A percentile compares a stretch with the other conserved stretches of the same genome.
phyloP scores from a whole-genome alignment of 2,888 invertebrate species.

The Spilosoma lubricipeda region DNA sequence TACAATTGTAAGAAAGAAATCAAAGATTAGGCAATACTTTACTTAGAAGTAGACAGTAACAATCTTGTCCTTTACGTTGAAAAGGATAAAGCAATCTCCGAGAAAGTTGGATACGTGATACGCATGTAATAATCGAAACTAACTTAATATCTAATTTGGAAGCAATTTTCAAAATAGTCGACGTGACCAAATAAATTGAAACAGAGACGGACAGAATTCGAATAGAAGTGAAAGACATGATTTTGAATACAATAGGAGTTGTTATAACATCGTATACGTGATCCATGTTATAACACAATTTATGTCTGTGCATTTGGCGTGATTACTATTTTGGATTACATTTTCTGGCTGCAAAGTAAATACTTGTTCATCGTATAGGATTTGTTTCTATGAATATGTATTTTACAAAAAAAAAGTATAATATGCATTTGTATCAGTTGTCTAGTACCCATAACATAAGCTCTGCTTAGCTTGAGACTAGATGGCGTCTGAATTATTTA shows the following conservation, averaged over 20 bases:
- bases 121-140: slow-evolving; percentile 59
- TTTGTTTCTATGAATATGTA: too few relatives aligned
- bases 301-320: not conserved
- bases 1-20: slow-evolving; percentile 8
- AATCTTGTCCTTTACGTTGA: slow-evolving; percentile 8
- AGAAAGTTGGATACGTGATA: slow-evolving; percentile 78
- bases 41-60: not conserved
- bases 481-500: too few relatives aligned
- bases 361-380: too few relatives aligned
- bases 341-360: too few relatives aligned
- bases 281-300: slow-evolving; percentile 13
- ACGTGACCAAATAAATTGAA: slow-evolving; percentile 67
- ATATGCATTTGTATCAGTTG: too few relatives aligned
- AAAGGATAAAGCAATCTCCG: slow-evolving; percentile 57
- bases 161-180: slow-evolving; percentile 61
- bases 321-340: too few relatives aligned
- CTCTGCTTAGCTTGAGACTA: too few relatives aligned
- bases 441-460: too few relatives aligned
- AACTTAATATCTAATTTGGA: slow-evolving; percentile 61
- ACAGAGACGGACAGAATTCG: slow-evolving; percentile 36
- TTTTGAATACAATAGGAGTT: slow-evolving; percentile 21
- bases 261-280: slow-evolving; percentile 22
- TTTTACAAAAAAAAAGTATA: too few relatives aligned
- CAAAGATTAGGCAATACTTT: slow-evolving; percentile 18
- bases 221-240: slow-evolving; percentile 44